Percentiles rank a stretch among this genome's conserved stretches.
phyloP scores from a whole-genome alignment of 2,797 vertebrate species.

The Anisognathus igniventris region DNA sequence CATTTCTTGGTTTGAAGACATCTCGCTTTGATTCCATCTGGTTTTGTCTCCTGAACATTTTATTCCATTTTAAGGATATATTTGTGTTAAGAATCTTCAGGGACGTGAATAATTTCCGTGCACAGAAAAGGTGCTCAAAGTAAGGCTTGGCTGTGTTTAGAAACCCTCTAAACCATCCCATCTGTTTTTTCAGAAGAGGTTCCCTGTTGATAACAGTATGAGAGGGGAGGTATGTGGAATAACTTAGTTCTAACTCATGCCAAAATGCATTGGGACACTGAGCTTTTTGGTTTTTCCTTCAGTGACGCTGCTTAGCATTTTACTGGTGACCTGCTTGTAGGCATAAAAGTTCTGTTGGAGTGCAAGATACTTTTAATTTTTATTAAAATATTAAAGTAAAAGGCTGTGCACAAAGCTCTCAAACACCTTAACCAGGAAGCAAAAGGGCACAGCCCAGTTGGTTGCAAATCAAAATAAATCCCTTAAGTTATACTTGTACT shows the following conservation, averaged over 20 bases:
- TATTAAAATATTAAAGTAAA: background rate
- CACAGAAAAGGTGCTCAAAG: background rate
- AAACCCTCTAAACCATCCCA: background rate
- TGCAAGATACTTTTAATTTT: background rate
- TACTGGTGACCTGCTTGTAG: background rate
- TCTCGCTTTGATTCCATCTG: background rate
- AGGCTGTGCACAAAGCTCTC: background rate
- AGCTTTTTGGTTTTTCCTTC: background rate
- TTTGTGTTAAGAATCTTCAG: background rate
- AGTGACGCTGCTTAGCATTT: background rate
- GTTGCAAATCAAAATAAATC: background rate
- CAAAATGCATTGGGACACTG: background rate
- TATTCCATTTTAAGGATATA: background rate
- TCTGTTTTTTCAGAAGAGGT: background rate
- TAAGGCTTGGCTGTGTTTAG: background rate
- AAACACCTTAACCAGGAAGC: background rate
- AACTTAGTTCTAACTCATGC: background rate
- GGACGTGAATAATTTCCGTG: background rate
- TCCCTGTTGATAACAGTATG: background rate
- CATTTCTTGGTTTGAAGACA: background rate
- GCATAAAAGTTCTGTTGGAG: background rate
- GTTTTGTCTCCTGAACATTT: background rate
- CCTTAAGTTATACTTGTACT: background rate
- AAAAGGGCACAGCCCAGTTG: background rate
- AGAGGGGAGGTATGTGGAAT: background rate